Evolutionary conservation across 2,888 invertebrate species (phyloP).

Genomic region (Lepidochrysops patricia): DNA sequence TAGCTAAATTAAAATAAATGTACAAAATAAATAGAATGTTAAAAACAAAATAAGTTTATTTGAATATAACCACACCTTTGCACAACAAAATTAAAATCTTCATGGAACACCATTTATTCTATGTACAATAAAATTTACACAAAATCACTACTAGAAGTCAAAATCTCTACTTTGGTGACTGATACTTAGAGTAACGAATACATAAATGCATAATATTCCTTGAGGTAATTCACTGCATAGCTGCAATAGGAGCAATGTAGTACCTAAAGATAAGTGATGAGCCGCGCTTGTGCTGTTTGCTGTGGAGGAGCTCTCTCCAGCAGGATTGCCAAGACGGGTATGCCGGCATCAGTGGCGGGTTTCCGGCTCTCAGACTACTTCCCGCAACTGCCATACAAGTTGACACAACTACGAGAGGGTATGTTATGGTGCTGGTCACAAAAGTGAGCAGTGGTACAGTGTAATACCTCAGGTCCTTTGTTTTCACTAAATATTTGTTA

Average conservation of each 20-base stretch:
- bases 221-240: constrained; percentile 45
- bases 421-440: constrained; percentile 88
- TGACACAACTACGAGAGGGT: constrained; percentile 93
- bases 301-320: constrained; percentile 83
- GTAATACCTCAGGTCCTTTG: constrained; percentile 77
- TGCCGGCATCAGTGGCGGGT: constrained; percentile 87
- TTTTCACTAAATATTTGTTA: constrained; percentile 86
- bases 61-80: constrained; percentile 56
- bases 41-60: constrained; percentile 59
- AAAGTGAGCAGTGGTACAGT: constrained; percentile 77
- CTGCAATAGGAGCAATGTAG: constrained; percentile 66
- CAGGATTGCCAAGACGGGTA: constrained; percentile 89
- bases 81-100: constrained; percentile 63
- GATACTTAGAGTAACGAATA: constrained; percentile 67
- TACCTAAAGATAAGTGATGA: constrained; percentile 88
- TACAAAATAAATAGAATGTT: constrained; percentile 2
- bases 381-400: constrained; percentile 93
- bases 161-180: constrained; percentile 62
- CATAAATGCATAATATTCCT: constrained; percentile 53
- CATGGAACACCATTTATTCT: constrained; percentile 63
- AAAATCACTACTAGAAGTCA: constrained; percentile 40
- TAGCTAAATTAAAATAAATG: constrained; percentile 33
- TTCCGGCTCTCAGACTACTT: constrained; percentile 84
- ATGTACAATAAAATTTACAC: constrained; percentile 65
- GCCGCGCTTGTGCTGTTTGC: constrained; percentile 89